A percentile compares a stretch with the other conserved stretches of the same genome.
These are phyloP conservation scores for Chaetophractus vellerosus DNA, from an alignment of 2,797 vertebrate genomes.

Conservation along the genomic window DNA sequence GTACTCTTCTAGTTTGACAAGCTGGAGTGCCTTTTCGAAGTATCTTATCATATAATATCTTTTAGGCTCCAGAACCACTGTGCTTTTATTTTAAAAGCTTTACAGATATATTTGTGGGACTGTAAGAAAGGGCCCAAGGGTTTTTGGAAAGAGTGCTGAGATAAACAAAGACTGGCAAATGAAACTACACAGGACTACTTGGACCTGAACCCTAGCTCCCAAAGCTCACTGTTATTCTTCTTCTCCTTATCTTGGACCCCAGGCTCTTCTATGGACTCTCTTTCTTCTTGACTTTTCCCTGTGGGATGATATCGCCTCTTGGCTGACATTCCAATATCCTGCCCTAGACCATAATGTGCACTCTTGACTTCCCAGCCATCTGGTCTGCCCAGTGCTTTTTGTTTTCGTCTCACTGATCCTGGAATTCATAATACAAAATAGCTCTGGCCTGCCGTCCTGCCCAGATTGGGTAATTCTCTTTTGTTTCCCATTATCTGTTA, in stretches of 20 bases:
- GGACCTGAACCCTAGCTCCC: not conserved
- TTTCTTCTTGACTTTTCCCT: slow-evolving; percentile 18
- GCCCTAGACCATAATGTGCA: not conserved
- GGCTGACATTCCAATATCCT: not conserved
- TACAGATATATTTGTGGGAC: not conserved
- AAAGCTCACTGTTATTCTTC: not conserved
- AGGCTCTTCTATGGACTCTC: not conserved
- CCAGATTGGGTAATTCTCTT: not conserved
- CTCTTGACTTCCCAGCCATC: not conserved
- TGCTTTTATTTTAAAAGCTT: slow-evolving; percentile 35
- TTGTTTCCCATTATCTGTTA: not conserved
- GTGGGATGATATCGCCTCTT: not conserved
- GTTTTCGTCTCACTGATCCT: not conserved
- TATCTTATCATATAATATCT: not conserved
- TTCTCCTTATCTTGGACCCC: not conserved
- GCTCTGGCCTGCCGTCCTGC: not conserved
- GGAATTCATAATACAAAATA: not conserved
- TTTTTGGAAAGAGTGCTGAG: not conserved
- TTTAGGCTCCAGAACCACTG: not conserved
- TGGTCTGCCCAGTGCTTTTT: not conserved
- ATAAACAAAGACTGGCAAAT: slow-evolving; percentile 23
- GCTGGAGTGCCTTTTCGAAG: not conserved
- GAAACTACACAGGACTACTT: not conserved
- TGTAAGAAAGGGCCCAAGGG: not conserved
- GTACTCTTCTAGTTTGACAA: not conserved